Evolutionary conservation across 2,113 vertebrate species (phyloP), one percentile per base, ranked within the genome.

Genomic region (Plectropomus leopardus): DNA sequence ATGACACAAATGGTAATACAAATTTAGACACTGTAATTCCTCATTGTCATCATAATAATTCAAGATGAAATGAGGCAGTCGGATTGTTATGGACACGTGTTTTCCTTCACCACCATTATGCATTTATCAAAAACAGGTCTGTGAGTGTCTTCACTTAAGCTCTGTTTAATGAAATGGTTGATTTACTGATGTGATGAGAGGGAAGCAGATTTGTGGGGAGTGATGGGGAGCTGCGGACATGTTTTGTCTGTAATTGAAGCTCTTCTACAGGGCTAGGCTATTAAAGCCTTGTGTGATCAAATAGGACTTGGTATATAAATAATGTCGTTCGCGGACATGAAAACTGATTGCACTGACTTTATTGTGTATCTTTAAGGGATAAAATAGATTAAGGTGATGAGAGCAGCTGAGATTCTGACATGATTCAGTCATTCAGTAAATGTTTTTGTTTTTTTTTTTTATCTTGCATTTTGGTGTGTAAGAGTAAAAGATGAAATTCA

Each of bases 91-190:
- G 0, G n/a, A 17, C 26, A 45, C 8, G 21, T 42, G 11, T 40
- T 65, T 40, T 34, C 57, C 6, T 17, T 6, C 51, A 45, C 30
- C 9, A 16, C 51, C 10, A 8, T 23, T 21, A 21, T 66, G 58
- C 44, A 6, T 55, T 61, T 63, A 53, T 51, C 50, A n/a, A 7
- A n/a, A 32, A 23, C 26, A 47, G 26, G 17, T 8, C 24, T 71
- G n/a, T n/a, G 26, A 28, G 14, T 26, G 21, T 65, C 48, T 19
- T 48, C 34, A 48, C 30, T 53, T 58, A 55, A 80, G 70, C n/a
- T 30, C 7, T 23, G 7, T 70, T 80, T 78, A 92, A 92, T 88
- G 73, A 78, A 65, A 65, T 2, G 40, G 64, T 40, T 71, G 88
- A 67, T 72, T 70, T 53, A 23, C 59, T 42, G n/a, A 4, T 47